Percentiles rank a stretch among this genome's conserved stretches.
phyloP scores from a whole-genome alignment of 2,888 invertebrate species.

The Euphydryas editha region DNA sequence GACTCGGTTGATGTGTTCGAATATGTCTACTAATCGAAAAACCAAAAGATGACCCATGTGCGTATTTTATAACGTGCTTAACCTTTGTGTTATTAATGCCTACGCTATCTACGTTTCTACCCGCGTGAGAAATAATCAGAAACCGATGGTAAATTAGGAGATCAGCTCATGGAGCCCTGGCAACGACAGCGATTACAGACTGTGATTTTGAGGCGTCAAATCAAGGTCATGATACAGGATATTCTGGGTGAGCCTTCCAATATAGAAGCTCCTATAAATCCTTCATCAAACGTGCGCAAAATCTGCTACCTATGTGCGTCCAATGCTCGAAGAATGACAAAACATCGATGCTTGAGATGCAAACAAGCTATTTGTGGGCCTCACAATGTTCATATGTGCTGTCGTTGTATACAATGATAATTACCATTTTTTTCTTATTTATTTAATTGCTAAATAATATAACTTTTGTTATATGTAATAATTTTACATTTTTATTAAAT shows the following conservation, averaged over 20 bases:
- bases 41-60: too few species aligned
- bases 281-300: conserved; percentile 32
- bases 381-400: conserved; percentile 12
- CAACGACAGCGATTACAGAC: conserved; percentile 22
- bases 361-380: conserved; percentile 33
- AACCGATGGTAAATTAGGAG: conserved; percentile 34
- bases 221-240: conserved; percentile 34
- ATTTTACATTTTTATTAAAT: neutral
- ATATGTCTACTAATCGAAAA: too few species aligned
- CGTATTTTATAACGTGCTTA: too few species aligned
- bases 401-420: neutral
- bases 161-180: conserved; percentile 29
- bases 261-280: too few species aligned
- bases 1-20: conserved; percentile 32
- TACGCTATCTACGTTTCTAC: too few species aligned
- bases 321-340: conserved; percentile 31
- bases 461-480: neutral
- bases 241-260: conserved; percentile 18
- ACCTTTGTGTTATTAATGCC: too few species aligned
- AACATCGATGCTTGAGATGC: conserved; percentile 36
- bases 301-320: conserved; percentile 36
- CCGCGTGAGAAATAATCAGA: too few species aligned
- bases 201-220: conserved; percentile 33
- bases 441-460: neutral
- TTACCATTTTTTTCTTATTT: neutral